Conservation (phyloP, 2,888 invertebrate genomes). For the Melangyna quadrimaculata region DNA sequence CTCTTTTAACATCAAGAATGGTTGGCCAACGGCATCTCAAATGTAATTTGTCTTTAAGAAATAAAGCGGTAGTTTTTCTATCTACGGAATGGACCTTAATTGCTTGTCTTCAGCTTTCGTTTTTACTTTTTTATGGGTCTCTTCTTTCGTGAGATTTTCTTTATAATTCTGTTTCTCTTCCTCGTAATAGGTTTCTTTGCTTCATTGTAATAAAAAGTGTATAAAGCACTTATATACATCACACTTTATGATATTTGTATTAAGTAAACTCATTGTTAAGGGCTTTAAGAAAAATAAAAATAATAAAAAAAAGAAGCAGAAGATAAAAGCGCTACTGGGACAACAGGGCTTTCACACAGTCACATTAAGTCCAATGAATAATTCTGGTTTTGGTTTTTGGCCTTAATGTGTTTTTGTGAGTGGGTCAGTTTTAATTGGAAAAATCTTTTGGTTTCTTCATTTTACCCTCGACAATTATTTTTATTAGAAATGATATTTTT, state of each 20-base stretch:
- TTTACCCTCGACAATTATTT: not conserved
- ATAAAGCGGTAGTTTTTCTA: slow-evolving; percentile 29
- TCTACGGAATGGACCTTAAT: slow-evolving; percentile 15
- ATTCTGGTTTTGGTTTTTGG: slow-evolving; percentile 10
- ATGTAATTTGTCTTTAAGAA: slow-evolving; percentile 35
- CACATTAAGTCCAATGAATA: slow-evolving; percentile 4
- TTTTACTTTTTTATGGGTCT: slow-evolving; percentile 1
- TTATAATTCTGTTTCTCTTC: not conserved
- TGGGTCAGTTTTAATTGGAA: not conserved
- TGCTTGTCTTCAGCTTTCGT: slow-evolving; percentile 31
- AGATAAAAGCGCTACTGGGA: slow-evolving; percentile 10
- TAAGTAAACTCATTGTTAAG: slow-evolving; percentile 19
- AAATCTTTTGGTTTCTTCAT: not conserved
- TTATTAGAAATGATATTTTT: too few relatives aligned
- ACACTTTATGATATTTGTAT: slow-evolving; percentile 34
- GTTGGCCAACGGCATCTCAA: slow-evolving; percentile 13
- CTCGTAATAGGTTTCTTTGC: slow-evolving; percentile 22
- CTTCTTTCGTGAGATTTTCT: slow-evolving; percentile 35
- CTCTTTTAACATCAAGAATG: not conserved
- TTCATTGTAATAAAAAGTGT: slow-evolving; percentile 24
- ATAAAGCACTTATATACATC: slow-evolving; percentile 26
- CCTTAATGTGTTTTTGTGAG: not conserved
- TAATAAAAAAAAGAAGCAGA: not conserved
- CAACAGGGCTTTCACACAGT: slow-evolving; percentile 9
- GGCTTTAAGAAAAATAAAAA: not conserved